These are phyloP conservation scores for Ancistrus triradiatus DNA, from an alignment of 2,113 vertebrate species.

Conservation along the genomic window DNA sequence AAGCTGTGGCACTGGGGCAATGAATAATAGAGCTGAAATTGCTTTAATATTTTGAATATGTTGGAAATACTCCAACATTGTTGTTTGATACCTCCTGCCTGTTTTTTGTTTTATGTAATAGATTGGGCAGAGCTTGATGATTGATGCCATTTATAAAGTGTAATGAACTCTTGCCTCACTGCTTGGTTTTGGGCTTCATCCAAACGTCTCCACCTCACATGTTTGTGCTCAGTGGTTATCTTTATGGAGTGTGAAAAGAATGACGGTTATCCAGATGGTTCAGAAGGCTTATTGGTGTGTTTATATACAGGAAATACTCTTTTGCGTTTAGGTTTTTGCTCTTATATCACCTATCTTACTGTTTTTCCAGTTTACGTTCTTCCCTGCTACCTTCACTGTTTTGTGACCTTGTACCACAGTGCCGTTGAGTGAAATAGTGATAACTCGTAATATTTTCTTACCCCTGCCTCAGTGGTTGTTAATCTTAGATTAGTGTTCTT, in stretches of 20 bases:
- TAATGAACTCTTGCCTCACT: conserved; percentile 26
- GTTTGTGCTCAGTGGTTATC: conserved; percentile 1
- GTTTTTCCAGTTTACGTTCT: too few species aligned
- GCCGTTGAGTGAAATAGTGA: too few species aligned
- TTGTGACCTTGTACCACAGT: too few species aligned
- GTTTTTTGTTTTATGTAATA: conserved; percentile 41
- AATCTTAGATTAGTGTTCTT: too few species aligned
- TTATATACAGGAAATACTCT: too few species aligned
- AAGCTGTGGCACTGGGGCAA: conserved; percentile 33
- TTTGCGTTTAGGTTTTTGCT: too few species aligned
- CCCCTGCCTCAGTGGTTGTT: too few species aligned
- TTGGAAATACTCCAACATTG: conserved; percentile 39
- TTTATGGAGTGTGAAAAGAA: not conserved
- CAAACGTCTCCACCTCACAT: conserved; percentile 13
- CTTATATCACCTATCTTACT: too few species aligned
- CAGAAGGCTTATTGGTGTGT: not conserved
- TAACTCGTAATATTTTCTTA: too few species aligned
- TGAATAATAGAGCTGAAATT: conserved; percentile 32
- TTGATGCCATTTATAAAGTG: conserved; percentile 26
- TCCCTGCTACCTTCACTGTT: too few species aligned
- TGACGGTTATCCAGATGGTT: conserved; percentile 5
- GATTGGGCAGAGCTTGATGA: conserved; percentile 28
- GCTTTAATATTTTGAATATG: conserved; percentile 39
- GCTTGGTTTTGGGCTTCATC: conserved; percentile 29
- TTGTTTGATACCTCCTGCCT: conserved; percentile 44